phyloP scores from a whole-genome alignment of 2,888 invertebrate species.

The Eristalis pertinax region DNA sequence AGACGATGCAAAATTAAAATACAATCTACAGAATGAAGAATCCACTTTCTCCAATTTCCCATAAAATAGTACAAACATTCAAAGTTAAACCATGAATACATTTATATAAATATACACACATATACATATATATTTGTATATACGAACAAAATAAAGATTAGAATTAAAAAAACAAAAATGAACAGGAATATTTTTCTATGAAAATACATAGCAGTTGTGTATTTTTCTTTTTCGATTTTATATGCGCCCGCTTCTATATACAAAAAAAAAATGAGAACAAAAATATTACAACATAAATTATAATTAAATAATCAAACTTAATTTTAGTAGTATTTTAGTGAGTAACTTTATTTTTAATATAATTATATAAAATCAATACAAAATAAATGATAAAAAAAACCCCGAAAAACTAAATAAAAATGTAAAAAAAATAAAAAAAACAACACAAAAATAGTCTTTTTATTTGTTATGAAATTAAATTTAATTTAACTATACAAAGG shows the following conservation, averaged over 20 bases:
- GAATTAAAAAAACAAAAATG: constrained; percentile 38
- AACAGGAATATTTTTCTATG: constrained; percentile 65
- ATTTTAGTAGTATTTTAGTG: constrained; percentile 68
- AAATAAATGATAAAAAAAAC: neutral
- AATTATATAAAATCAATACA: constrained; percentile 20
- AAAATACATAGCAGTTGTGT: constrained; percentile 52
- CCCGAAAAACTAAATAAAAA: constrained; percentile 33
- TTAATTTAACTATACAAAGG: constrained; percentile 3
- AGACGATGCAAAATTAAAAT: constrained; percentile 49
- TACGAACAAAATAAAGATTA: constrained; percentile 57
- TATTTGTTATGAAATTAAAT: constrained; percentile 49
- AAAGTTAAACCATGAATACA: constrained; percentile 36
- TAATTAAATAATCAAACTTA: constrained; percentile 70
- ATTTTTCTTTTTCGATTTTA: constrained; percentile 62
- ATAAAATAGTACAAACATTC: constrained; percentile 69
- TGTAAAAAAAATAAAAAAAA: constrained; percentile 49
- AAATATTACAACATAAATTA: constrained; percentile 46
- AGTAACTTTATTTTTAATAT: constrained; percentile 65
- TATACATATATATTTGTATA: constrained; percentile 68
- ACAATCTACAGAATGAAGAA: constrained; percentile 51
- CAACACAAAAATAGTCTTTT: constrained; percentile 39
- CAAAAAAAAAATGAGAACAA: constrained; percentile 20
- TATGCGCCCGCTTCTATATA: constrained; percentile 67
- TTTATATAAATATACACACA: constrained; percentile 30
- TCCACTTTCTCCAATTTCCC: constrained; percentile 54